These are phyloP conservation scores for Neoniphon sammara DNA, from an alignment of 2,797 vertebrate genomes.

Conservation along the genomic window DNA sequence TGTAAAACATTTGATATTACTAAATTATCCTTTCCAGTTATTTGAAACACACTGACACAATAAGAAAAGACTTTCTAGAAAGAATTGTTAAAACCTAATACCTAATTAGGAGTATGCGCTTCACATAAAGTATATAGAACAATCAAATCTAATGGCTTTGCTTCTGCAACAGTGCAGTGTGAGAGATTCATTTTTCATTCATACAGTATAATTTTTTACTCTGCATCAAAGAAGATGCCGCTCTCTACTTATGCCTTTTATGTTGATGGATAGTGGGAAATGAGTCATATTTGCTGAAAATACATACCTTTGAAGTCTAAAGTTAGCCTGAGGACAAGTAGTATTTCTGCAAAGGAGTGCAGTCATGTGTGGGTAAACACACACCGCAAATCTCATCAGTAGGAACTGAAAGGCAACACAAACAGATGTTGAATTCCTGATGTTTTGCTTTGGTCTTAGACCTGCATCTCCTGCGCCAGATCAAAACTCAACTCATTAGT, in stretches of 20 bases:
- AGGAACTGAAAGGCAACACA: constrained; percentile 59
- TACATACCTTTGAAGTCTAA: constrained; percentile 67
- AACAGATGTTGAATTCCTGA: constrained; percentile 55
- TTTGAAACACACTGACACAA: no score
- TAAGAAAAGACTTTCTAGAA: no score
- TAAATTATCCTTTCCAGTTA: no score
- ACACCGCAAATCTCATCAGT: constrained; percentile 51
- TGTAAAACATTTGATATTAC: no score
- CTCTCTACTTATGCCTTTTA: constrained; percentile 8
- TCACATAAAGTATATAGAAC: not conserved
- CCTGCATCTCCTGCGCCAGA: constrained; percentile 47
- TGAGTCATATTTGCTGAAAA: constrained; percentile 67
- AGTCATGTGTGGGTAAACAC: constrained; percentile 40
- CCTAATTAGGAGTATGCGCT: not conserved
- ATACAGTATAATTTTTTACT: constrained; percentile 12
- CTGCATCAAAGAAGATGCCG: constrained; percentile 36
- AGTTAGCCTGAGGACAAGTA: constrained; percentile 45
- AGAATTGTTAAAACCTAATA: no score
- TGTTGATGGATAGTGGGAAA: constrained; percentile 53
- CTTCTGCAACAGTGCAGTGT: not conserved
- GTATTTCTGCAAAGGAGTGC: constrained; percentile 41
- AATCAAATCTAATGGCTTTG: not conserved
- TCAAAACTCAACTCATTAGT: constrained; percentile 67
- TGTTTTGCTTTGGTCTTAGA: constrained; percentile 58
- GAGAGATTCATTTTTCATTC: constrained; percentile 28